These are phyloP conservation scores for Ips typographus DNA, from an alignment of 1,140 invertebrate species.

Conservation along the genomic window DNA sequence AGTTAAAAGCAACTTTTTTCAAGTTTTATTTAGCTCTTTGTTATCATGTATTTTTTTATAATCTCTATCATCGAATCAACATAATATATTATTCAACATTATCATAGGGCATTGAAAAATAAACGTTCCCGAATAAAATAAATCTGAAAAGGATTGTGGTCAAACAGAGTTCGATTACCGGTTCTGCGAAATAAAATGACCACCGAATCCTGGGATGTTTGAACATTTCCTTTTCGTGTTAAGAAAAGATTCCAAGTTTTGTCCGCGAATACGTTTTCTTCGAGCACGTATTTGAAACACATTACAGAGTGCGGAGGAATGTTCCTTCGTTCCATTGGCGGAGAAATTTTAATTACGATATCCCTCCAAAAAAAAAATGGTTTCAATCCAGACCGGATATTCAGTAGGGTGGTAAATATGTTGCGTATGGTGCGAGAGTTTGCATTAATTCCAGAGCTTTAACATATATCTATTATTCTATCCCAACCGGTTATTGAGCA, in stretches of 20 bases:
- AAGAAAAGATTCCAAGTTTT: constrained; percentile 38
- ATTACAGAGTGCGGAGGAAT: constrained; percentile 31
- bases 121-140: neutral
- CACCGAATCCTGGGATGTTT: constrained; percentile 35
- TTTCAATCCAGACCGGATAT: constrained; percentile 19
- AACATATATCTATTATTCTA: constrained; percentile 24
- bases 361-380: neutral
- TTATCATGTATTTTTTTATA: neutral
- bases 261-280: constrained; percentile 38
- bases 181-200: constrained; percentile 9
- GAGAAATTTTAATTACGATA: neutral
- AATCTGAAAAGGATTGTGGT: neutral
- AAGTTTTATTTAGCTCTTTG: too few relatives aligned
- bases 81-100: too few relatives aligned
- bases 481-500: constrained; percentile 19
- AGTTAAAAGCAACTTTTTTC: too few relatives aligned
- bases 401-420: constrained; percentile 24
- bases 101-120: neutral
- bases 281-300: constrained; percentile 39
- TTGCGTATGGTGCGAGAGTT: constrained; percentile 24
- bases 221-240: constrained; percentile 41
- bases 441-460: constrained; percentile 31
- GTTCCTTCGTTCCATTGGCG: constrained; percentile 26
- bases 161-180: neutral
- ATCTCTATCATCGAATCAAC: too few relatives aligned